Evolutionary conservation across 2,888 invertebrate species (phyloP), one percentile per base, ranked within the genome.

Genomic region (Automeris io): DNA sequence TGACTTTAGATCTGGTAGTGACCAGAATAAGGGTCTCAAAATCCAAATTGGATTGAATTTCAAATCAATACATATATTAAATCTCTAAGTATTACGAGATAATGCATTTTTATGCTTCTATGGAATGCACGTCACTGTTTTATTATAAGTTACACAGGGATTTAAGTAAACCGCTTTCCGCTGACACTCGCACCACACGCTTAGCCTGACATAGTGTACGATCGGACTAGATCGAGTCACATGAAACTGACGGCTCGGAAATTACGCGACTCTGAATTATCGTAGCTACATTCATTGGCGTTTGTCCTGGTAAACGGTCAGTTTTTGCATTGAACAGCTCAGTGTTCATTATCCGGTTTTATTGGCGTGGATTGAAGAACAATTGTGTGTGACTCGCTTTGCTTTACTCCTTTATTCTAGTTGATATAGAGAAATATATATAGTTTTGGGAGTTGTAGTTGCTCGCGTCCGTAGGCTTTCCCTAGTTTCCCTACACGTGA

Each of bases 181-280:
- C 34, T 16, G 5, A 3, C 34, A 35, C 51, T 45, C 39, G 41
- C 33, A 44, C 46, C 32, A 32, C 33, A 36, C 40, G 39, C 32
- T 24, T 41, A 47, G 43, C 45, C 40, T 48, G 48, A 52, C 45
- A 43, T 54, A 45, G 46, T 47, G 40, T 48, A 51, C 49, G 47
- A 49, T 50, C 37, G 45, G 46, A 46, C 43, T 58, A 55, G 54
- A 60, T 60, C 51, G 47, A 49, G 47, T 43, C 47, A 40, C 47
- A 55, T 58, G 61, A 45, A 61, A 54, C 55, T 61, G 62, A 53
- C 61, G 53, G 57, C 45, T 45, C 57, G 57, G 65, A 63, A 64
- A 64, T 64, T 56, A 60, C 65, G 42, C 45, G 48, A 49, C 51
- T 57, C 52, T 60, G 56, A 58, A 58, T 57, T 59, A 61, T 59